Evolutionary conservation across 2,797 vertebrate species (phyloP).

Genomic region (Sebastes reedi): DNA sequence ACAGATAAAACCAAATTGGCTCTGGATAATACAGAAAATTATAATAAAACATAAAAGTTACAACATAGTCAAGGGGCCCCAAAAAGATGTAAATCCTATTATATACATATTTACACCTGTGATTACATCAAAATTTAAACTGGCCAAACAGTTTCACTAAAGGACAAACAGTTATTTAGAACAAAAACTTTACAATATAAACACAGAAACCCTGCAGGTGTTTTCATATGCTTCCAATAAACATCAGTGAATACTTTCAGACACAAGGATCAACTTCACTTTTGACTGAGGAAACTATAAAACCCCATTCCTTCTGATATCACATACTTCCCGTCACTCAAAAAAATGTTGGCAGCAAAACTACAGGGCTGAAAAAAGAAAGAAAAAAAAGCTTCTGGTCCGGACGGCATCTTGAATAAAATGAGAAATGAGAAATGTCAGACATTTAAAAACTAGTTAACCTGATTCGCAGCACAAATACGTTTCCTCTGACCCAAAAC

Average conservation of each 20-base stretch:
- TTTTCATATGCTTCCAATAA: not conserved
- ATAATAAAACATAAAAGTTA: not conserved
- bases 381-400: constrained; percentile 19
- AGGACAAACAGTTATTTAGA: not conserved
- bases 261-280: not conserved
- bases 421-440: constrained; percentile 26
- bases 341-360: constrained; percentile 22
- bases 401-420: constrained; percentile 21
- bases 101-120: not conserved
- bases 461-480: constrained; percentile 6
- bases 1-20: not conserved
- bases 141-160: not conserved
- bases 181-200: not conserved
- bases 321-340: constrained; percentile 3
- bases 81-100: not conserved
- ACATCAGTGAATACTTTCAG: not conserved
- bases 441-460: constrained; percentile 9
- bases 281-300: constrained; percentile 3
- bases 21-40: not conserved
- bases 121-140: not conserved
- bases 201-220: not conserved
- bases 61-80: not conserved
- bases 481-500: not conserved
- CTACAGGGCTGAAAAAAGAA: not conserved
- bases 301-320: constrained; percentile 9